Evolutionary conservation across 2,113 vertebrate species (phyloP), one percentile per base, ranked within the genome.

Genomic region (Podarcis raffonei): DNA sequence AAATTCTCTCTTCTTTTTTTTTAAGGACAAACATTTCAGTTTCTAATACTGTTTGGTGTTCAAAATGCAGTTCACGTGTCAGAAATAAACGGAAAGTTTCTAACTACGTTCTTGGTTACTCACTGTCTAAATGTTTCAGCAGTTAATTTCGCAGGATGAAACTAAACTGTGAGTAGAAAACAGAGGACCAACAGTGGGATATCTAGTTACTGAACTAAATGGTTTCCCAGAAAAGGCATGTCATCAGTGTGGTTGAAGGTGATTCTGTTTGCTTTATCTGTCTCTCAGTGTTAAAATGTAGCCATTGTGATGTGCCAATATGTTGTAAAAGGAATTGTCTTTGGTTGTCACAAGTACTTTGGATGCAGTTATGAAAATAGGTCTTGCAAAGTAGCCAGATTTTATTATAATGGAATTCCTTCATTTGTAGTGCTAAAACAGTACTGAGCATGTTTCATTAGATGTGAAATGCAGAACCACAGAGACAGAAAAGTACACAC

Each of bases 21-120:
- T 53, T 53, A 53, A 53, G 48, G 48, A 53, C 11, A 53, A 53
- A 53, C 9, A 53, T 62, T 62, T 62, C 8, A 62, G 59, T 62
- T 62, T 62, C 5, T 62, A 62, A 62, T 62, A 62, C 16, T 62
- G 59, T 62, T 62, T 62, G 18, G 13, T 62, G 59, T 62, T 62
- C 15, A 62, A 65, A 35, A 91, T 62, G 81, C 87, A 94, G 75
- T 84, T 94, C 89, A 87, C 57, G 62, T 32, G 83, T 90, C 88
- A 90, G 71, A 87, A 89, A 88, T 88, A 83, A 68, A 92, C 92
- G 89, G 86, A 42, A 35, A 91, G 84, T 59, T 90, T 76, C 88
- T 53, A 84, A 87, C 69, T 48, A 13, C 62, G 83, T 87, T 85
- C 12, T n/a, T 81, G 35, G 18, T 59, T 23, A 71, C 87, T 82